Percentiles rank a stretch among this genome's conserved stretches.
Evolutionary conservation across 2,888 invertebrate species (phyloP).

Genomic region (Plebejus anna): DNA sequence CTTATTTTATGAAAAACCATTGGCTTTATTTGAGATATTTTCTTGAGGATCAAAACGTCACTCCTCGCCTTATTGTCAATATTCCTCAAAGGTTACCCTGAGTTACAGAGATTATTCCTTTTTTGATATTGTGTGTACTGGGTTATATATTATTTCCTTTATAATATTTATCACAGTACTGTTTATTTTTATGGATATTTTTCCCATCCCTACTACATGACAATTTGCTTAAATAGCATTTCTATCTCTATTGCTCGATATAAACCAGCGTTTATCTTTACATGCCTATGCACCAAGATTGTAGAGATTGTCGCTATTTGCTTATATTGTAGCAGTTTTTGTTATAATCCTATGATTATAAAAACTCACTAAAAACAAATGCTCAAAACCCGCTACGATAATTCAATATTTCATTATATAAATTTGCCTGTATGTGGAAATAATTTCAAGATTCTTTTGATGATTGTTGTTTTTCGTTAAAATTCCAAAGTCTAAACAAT

Average conservation of each 20-base stretch:
- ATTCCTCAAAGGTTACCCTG: slow-evolving; percentile 2
- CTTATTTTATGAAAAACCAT: neutral
- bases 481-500: slow-evolving; percentile 17
- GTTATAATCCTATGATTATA: too few relatives aligned
- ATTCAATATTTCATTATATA: neutral
- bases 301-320: too few relatives aligned
- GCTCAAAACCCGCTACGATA: neutral
- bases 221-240: too few relatives aligned
- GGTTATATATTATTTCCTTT: too few relatives aligned
- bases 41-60: neutral
- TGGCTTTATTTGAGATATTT: neutral
- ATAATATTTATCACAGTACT: too few relatives aligned
- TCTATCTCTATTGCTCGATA: too few relatives aligned
- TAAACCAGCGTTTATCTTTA: too few relatives aligned
- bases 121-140: neutral
- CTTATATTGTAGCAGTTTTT: too few relatives aligned
- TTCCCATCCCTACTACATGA: too few relatives aligned
- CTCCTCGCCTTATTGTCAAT: neutral
- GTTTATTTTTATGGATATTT: too few relatives aligned
- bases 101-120: neutral
- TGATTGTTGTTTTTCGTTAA: slow-evolving; percentile 5
- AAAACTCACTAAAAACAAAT: neutral
- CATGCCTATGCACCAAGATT: too few relatives aligned
- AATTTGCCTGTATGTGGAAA: neutral
- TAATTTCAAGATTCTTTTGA: neutral